Evolutionary conservation across 2,797 vertebrate genomes (phyloP), one percentile per base, ranked within the genome.

Genomic region (Neomorphus geoffroyi): DNA sequence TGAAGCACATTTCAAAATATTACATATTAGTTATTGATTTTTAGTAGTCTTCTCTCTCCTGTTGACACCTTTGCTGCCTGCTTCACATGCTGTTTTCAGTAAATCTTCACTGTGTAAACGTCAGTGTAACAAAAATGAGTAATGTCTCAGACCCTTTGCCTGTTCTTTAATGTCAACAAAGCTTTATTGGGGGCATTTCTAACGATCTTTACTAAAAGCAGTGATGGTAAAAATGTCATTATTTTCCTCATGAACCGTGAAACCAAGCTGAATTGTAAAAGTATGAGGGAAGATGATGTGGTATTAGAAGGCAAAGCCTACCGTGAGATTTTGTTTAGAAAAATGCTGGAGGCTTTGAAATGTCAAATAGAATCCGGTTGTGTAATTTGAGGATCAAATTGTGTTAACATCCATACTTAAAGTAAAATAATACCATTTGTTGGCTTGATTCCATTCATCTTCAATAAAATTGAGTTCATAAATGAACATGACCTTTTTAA

Each of bases 371-470:
- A 80, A 96, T 96, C 80, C 82, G 75, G 51, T 92, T 92, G 79
- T 94, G 81, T 92, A 93, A 93, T 93, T 92, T 92, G 73, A 94
- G 90, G 77, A 95, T 96, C 54, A 95, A 80, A 86, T 94, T 93
- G 67, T 92, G 84, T 88, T 95, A 92, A 89, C 74, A 93, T 82
- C 79, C 70, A 22, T 90, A 87, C 60, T 93, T 95, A 66, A 82
- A 86, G 58, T 71, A 90, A 96, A 97, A 93, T 71, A 92, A 86
- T 92, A 67, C 12, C 10, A 7, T 93, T 97, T 79, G 7, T 51
- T 88, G 33, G 10, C 43, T 93, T 93, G 69, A 75, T 96, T 93
- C 73, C 28, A 75, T 95, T 92, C 6, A 77, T 86, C 81, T 86
- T 89, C 81, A 92, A 62, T 84, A 66, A 93, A 94, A 69, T 35